Conservation (phyloP, 2,113 vertebrate genomes). For the Fulmarus glacialis region DNA sequence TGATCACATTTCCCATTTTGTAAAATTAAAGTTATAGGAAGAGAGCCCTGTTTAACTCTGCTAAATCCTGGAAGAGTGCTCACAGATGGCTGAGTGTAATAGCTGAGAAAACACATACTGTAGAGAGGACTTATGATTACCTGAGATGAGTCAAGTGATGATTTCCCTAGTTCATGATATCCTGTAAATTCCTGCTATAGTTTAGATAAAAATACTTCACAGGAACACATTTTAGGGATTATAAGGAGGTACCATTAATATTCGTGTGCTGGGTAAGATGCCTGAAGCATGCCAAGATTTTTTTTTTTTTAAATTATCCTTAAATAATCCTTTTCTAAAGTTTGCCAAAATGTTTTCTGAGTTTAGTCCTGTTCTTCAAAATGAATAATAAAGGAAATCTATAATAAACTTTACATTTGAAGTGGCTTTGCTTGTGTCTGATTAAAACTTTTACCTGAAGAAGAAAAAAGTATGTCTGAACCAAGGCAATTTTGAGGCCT, state of each 20-base stretch:
- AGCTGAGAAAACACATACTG: neutral
- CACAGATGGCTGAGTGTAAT: neutral
- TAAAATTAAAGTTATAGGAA: slow-evolving; percentile 40
- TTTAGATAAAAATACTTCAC: neutral
- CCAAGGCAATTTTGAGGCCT: neutral
- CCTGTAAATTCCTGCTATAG: slow-evolving; percentile 17
- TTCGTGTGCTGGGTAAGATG: neutral
- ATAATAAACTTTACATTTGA: neutral
- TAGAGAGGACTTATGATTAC: neutral
- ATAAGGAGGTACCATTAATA: slow-evolving; percentile 3
- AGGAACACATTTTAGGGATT: neutral
- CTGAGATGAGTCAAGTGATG: slow-evolving; percentile 50
- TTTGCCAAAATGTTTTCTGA: neutral
- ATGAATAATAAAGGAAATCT: neutral
- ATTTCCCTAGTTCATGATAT: slow-evolving; percentile 19
- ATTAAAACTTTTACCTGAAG: neutral
- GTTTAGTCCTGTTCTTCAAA: neutral
- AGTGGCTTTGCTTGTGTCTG: neutral
- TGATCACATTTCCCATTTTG: slow-evolving; percentile 33
- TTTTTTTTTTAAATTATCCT: neutral
- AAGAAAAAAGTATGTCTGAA: neutral
- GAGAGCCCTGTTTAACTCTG: neutral
- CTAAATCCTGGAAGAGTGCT: neutral
- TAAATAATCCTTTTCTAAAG: neutral
- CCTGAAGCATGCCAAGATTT: neutral